A percentile compares a stretch with the other conserved stretches of the same genome.
Evolutionary conservation across 2,888 invertebrate genomes (phyloP).

Genomic region (Ormia ochracea): DNA sequence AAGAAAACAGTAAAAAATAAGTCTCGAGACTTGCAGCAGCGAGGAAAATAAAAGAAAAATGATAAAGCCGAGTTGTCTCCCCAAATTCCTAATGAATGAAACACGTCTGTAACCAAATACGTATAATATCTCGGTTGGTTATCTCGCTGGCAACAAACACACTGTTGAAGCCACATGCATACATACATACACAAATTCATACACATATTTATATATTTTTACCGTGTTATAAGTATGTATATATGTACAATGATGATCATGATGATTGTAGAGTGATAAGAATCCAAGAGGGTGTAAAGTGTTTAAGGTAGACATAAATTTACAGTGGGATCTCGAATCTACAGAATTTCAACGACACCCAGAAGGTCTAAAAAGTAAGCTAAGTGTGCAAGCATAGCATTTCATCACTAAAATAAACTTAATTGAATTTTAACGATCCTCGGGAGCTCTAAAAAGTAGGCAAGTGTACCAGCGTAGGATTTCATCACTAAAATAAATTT

Average conservation of each 20-base stretch:
- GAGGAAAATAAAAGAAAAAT: conserved; percentile 59
- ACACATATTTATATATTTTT: no score
- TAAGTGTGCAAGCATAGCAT: no score
- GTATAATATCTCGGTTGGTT: conserved; percentile 31
- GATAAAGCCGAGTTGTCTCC: conserved; percentile 71
- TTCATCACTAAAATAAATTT: no score
- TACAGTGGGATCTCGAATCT: no score
- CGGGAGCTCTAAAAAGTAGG: no score
- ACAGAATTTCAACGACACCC: no score
- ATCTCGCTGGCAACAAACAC: conserved; percentile 11
- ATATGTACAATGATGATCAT: not conserved
- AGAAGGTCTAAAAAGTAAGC: no score
- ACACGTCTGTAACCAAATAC: conserved; percentile 41
- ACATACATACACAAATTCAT: no score
- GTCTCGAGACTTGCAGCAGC: conserved; percentile 63
- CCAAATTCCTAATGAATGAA: conserved; percentile 68
- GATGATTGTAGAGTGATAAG: not conserved
- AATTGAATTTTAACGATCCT: no score
- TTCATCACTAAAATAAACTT: no score
- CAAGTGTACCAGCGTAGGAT: no score
- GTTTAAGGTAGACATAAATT: not conserved
- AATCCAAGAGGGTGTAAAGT: not conserved
- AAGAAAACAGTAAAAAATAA: conserved; percentile 46
- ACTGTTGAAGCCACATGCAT: not conserved
- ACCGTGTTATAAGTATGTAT: not conserved